phyloP scores from a whole-genome alignment of 2,888 invertebrate genomes.

The Eristalis tenax region DNA sequence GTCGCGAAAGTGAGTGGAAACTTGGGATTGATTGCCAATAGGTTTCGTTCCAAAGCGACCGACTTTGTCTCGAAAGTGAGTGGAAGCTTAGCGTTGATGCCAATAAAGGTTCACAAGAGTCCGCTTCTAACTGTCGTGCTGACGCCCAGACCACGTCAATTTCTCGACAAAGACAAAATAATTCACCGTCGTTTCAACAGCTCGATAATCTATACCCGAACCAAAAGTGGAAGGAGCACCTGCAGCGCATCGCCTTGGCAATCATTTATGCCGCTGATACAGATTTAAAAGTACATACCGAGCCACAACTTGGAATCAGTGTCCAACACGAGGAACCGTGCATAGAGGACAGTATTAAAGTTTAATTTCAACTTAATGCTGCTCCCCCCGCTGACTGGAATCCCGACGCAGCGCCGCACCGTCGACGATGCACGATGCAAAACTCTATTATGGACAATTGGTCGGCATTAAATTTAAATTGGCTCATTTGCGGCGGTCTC shows the following conservation, averaged over 20 bases:
- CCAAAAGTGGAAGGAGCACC: not conserved
- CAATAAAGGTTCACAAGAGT: too few species aligned
- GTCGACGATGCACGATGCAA: not conserved
- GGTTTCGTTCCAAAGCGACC: too few species aligned
- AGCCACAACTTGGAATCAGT: not conserved
- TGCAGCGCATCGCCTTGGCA: not conserved
- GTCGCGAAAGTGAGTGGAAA: too few species aligned
- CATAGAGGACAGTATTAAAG: not conserved
- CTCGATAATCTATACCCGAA: not conserved
- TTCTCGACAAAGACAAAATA: not conserved
- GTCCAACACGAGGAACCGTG: not conserved
- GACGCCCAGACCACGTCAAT: too few species aligned
- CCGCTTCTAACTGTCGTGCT: too few species aligned
- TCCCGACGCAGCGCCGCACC: too few species aligned
- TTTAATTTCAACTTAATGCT: slow-evolving; percentile 50
- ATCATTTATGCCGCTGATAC: not conserved
- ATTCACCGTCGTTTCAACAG: not conserved
- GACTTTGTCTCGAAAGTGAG: too few species aligned
- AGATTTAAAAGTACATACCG: not conserved
- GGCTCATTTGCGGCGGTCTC: slow-evolving; percentile 58
- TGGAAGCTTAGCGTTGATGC: too few species aligned
- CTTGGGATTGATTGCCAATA: too few species aligned
- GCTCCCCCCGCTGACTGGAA: slow-evolving; percentile 2
- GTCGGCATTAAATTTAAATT: slow-evolving; percentile 63
- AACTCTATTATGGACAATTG: slow-evolving; percentile 57